phyloP scores from a whole-genome alignment of 2,888 invertebrate species.

The Ditylenchus weischeri region DNA sequence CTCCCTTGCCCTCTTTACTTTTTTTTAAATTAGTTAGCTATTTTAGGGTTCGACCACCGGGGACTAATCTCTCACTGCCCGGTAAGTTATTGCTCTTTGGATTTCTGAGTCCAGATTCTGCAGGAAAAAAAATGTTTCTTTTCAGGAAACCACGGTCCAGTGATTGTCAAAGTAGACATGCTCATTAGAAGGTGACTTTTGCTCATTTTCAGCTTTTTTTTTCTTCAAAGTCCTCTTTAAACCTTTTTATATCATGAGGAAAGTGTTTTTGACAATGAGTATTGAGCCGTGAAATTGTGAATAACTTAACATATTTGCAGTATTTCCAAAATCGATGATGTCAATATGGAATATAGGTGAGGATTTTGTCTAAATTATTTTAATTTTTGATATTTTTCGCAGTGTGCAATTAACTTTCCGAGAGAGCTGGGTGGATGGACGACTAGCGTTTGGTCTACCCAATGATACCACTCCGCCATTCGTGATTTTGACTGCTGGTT shows the following conservation, averaged over 20 bases:
- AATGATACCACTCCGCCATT: constrained; percentile 48
- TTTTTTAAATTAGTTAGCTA: too few relatives aligned
- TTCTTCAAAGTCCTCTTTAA: too few relatives aligned
- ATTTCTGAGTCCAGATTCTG: too few relatives aligned
- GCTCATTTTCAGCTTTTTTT: too few relatives aligned
- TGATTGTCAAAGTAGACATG: constrained; percentile 56
- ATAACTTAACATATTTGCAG: constrained; percentile 30
- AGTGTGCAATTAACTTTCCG: constrained; percentile 94
- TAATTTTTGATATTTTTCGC: neutral
- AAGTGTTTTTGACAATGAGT: too few relatives aligned
- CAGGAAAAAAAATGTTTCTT: constrained; percentile 6
- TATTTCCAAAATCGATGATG: constrained; percentile 58
- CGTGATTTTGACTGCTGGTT: constrained; percentile 51
- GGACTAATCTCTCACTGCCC: constrained; percentile 50
- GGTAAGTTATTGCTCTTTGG: constrained; percentile 26
- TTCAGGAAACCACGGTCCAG: constrained; percentile 52
- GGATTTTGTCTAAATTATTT: neutral
- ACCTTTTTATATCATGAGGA: too few relatives aligned
- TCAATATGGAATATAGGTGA: constrained; percentile 55
- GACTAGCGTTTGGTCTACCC: constrained; percentile 61
- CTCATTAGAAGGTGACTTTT: constrained; percentile 47
- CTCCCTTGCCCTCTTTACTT: too few relatives aligned
- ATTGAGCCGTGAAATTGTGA: neutral
- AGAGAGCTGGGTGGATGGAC: constrained; percentile 92
- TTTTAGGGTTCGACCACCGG: constrained; percentile 51